Evolutionary conservation across 2,888 invertebrate genomes (phyloP).

Genomic region (Gisinianus flammeolus): DNA sequence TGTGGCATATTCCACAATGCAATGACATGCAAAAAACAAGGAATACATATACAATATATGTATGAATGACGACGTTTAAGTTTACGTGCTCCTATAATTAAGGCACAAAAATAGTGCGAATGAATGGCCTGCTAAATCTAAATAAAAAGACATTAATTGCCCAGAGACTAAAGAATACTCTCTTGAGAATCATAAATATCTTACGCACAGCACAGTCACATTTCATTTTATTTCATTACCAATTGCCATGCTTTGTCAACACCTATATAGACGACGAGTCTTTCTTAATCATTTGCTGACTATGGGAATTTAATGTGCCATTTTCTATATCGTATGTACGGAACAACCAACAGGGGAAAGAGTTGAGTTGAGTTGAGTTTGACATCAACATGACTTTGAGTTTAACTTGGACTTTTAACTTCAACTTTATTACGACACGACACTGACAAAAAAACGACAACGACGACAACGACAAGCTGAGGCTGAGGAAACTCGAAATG

Average conservation of each 20-base stretch:
- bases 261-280: background rate
- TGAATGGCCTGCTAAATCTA: too few species aligned
- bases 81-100: too few species aligned
- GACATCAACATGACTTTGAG: background rate
- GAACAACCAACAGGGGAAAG: background rate
- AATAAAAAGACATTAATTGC: too few species aligned
- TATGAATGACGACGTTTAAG: too few species aligned
- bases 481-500: background rate
- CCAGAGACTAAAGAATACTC: too few species aligned
- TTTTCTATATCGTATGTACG: background rate
- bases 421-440: background rate
- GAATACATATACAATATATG: too few species aligned
- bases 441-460: background rate
- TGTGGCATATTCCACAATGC: too few species aligned
- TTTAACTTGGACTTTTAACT: background rate
- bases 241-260: background rate
- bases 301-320: conserved; percentile 8
- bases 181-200: too few species aligned
- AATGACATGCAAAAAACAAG: too few species aligned
- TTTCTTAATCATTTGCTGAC: background rate
- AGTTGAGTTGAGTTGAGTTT: background rate
- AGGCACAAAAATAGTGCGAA: too few species aligned
- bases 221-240: too few species aligned
- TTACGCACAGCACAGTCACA: too few species aligned
- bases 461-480: background rate